Evolutionary conservation across 2,888 invertebrate species (phyloP).

Genomic region (Dichetophora obliterata): DNA sequence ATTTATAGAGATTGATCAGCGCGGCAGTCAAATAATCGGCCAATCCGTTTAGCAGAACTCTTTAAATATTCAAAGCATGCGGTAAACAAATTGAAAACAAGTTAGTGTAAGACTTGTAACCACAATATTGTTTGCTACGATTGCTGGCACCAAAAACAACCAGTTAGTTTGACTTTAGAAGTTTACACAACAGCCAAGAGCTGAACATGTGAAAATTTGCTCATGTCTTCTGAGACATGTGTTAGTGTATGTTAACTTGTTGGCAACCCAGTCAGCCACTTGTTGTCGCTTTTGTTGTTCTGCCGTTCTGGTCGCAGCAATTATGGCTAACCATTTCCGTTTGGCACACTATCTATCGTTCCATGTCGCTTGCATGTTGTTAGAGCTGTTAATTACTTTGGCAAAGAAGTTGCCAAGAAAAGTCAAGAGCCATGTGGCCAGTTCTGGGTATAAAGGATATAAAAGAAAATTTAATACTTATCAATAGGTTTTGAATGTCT

Average conservation of each 20-base stretch:
- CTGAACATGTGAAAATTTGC: neutral
- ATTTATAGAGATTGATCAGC: neutral
- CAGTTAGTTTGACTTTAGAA: conserved; percentile 11
- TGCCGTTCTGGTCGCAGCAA: neutral
- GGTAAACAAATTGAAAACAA: conserved; percentile 63
- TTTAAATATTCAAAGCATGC: conserved; percentile 60
- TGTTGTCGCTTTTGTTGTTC: neutral
- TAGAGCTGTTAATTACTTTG: conserved; percentile 8
- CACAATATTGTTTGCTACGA: neutral
- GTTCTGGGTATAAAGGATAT: neutral
- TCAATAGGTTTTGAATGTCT: neutral
- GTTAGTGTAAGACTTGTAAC: conserved; percentile 44
- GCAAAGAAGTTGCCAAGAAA: neutral
- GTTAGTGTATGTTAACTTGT: conserved; percentile 1
- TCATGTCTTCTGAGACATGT: neutral
- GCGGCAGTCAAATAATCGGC: neutral
- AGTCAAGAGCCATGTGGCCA: neutral
- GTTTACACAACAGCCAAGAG: neutral
- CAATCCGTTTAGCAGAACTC: neutral
- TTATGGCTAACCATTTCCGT: conserved; percentile 27
- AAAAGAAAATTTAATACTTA: conserved; percentile 11
- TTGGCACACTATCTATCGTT: neutral
- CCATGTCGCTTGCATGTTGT: neutral
- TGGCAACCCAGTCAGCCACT: neutral
- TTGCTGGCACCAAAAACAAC: conserved; percentile 15